Conservation (phyloP, 1,140 invertebrate species). For the Trichonephila clavata region DNA sequence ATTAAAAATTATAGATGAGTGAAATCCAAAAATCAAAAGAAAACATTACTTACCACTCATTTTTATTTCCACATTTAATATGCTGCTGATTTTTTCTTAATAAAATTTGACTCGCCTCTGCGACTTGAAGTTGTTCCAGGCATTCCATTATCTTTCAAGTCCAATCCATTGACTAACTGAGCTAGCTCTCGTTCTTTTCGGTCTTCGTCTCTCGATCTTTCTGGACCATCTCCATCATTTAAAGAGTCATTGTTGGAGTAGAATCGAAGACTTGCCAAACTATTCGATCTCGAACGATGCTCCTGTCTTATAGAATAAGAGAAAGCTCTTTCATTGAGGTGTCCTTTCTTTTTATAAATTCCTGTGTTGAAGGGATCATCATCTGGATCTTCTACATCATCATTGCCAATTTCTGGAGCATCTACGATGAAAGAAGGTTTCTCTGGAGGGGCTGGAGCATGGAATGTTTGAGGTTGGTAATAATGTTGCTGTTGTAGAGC, state of each 20-base stretch:
- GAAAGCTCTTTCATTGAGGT: conserved; percentile 95
- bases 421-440: conserved; percentile 30
- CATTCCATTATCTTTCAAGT: conserved; percentile 87
- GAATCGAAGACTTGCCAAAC: conserved; percentile 88
- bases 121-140: conserved; percentile 41
- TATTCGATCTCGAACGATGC: conserved; percentile 93
- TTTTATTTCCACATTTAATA: conserved; percentile 61
- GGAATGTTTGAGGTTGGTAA: conserved; percentile 71
- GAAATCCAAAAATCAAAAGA: neutral
- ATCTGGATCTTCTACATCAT: conserved; percentile 67
- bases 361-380: conserved; percentile 92
- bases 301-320: conserved; percentile 96
- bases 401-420: neutral
- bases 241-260: conserved; percentile 75
- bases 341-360: conserved; percentile 93
- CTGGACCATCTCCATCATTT: conserved; percentile 47
- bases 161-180: conserved; percentile 93
- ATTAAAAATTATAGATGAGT: neutral
- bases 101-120: conserved; percentile 67
- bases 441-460: conserved; percentile 28
- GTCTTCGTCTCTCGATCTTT: conserved; percentile 84
- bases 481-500: conserved; percentile 66
- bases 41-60: conserved; percentile 32
- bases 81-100: conserved; percentile 68
- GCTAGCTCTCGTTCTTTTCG: conserved; percentile 95